A percentile compares a stretch with the other conserved stretches of the same genome.
phyloP scores from a whole-genome alignment of 2,797 vertebrate species.

The Denticeps clupeoides region DNA sequence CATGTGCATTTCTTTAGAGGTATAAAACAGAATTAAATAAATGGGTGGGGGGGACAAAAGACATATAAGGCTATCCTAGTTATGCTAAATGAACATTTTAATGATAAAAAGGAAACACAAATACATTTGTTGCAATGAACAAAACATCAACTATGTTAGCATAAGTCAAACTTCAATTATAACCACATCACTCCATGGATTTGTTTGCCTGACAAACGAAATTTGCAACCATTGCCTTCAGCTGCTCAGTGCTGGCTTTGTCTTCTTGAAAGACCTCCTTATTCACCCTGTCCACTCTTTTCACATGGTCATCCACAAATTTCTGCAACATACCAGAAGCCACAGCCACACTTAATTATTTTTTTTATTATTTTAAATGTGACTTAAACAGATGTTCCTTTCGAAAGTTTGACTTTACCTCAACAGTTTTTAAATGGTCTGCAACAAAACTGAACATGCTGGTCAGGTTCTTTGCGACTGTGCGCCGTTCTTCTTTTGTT shows the following conservation, averaged over 20 bases:
- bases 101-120: no score
- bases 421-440: constrained; percentile 47
- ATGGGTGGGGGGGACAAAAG: no score
- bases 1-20: no score
- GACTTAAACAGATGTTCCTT: neutral
- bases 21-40: no score
- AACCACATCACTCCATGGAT: no score
- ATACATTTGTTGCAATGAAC: no score
- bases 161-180: no score
- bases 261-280: constrained; percentile 26
- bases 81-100: no score
- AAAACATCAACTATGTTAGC: no score
- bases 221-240: constrained; percentile 24
- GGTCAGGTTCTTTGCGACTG: constrained; percentile 52
- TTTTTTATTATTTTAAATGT: neutral
- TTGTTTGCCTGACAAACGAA: constrained; percentile 25
- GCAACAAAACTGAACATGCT: constrained; percentile 46
- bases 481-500: constrained; percentile 58
- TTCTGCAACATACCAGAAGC: constrained; percentile 22
- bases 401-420: constrained; percentile 38
- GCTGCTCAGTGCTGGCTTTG: constrained; percentile 20
- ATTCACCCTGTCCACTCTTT: constrained; percentile 28
- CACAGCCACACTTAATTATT: neutral
- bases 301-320: constrained; percentile 23
- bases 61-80: no score